phyloP scores from a whole-genome alignment of 2,113 vertebrate genomes.

The Myotis davidii region DNA sequence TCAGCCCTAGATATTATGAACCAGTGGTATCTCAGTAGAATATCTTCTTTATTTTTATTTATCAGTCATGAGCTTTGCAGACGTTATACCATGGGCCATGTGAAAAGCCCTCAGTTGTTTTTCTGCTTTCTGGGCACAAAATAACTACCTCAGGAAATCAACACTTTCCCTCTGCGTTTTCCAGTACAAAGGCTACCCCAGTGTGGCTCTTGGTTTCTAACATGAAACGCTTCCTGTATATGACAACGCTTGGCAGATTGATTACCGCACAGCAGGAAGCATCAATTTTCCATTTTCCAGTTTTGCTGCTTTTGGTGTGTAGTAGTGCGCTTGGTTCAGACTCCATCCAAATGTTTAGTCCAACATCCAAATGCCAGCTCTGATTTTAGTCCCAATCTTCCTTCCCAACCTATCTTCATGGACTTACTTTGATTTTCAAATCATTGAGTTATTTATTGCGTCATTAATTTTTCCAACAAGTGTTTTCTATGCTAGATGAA shows the following conservation, averaged over 20 bases:
- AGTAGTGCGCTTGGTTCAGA: not conserved
- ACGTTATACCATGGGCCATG: not conserved
- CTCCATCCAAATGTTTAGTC: not conserved
- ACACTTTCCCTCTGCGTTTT: not conserved
- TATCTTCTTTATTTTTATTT: not conserved
- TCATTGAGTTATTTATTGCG: not conserved
- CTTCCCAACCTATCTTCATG: not conserved
- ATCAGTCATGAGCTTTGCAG: no score
- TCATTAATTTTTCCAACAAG: not conserved
- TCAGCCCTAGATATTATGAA: not conserved
- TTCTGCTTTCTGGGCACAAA: not conserved
- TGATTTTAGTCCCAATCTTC: not conserved
- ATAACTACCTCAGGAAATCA: not conserved
- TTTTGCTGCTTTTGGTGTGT: not conserved
- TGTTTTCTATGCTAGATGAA: not conserved
- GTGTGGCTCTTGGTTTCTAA: not conserved
- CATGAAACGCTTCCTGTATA: fast-evolving
- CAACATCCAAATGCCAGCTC: not conserved
- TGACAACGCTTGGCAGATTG: not conserved
- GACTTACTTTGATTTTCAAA: not conserved
- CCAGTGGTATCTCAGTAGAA: not conserved
- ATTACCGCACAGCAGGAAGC: not conserved
- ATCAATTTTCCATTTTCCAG: not conserved
- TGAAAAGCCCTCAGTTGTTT: not conserved
- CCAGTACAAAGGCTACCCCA: not conserved